phyloP scores from a whole-genome alignment of 2,113 vertebrate genomes.

The Laticauda colubrina region DNA sequence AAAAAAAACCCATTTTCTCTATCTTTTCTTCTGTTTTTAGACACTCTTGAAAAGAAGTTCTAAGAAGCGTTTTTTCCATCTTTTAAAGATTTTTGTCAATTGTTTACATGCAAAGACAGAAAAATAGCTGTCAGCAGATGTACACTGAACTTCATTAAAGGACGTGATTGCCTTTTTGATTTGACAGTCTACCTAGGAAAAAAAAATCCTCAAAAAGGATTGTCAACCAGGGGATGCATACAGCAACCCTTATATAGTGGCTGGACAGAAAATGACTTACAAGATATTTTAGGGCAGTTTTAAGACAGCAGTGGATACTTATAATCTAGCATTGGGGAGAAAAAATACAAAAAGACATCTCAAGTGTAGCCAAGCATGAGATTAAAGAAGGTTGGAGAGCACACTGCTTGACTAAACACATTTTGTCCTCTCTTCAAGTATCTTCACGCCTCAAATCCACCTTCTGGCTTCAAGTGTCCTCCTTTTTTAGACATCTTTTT shows the following conservation, averaged over 20 bases:
- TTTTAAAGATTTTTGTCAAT: neutral
- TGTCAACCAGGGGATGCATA: neutral
- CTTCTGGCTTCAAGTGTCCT: neutral
- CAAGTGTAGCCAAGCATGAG: neutral
- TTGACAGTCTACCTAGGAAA: neutral
- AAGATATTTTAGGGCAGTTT: neutral
- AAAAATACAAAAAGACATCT: neutral
- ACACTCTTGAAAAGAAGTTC: neutral
- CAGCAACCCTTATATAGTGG: neutral
- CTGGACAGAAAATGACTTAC: neutral
- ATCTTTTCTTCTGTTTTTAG: neutral
- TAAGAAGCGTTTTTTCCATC: no score
- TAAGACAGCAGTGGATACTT: neutral
- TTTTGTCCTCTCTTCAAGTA: neutral
- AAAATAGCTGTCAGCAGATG: neutral
- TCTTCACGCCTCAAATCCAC: constrained; percentile 4
- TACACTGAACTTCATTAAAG: neutral
- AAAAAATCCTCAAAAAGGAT: neutral
- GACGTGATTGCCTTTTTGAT: neutral
- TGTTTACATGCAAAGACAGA: neutral
- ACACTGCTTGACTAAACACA: neutral
- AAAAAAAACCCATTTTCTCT: neutral
- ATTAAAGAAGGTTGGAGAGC: neutral
- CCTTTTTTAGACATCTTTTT: neutral
- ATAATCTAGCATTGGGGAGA: neutral